These are phyloP conservation scores for Halichoeres trimaculatus DNA, from an alignment of 2,113 vertebrate species.

Conservation along the genomic window DNA sequence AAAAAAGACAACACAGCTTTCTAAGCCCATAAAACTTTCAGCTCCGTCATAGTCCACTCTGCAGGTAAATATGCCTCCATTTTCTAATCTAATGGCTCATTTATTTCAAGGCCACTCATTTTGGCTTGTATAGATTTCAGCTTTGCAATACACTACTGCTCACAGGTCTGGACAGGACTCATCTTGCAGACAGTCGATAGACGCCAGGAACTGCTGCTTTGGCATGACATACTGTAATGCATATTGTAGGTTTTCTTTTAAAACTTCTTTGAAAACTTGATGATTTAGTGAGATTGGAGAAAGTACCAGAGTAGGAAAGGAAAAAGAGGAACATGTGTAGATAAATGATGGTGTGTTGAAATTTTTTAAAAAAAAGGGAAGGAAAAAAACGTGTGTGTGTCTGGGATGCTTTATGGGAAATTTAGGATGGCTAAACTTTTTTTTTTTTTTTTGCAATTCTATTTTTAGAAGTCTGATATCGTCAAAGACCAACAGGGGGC, in stretches of 20 bases:
- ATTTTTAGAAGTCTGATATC: neutral
- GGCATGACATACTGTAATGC: slow-evolving; percentile 17
- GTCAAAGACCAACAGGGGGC: slow-evolving; percentile 51
- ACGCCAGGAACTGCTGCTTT: slow-evolving; percentile 54
- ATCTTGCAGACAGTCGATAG: slow-evolving; percentile 50
- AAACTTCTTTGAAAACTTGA: neutral
- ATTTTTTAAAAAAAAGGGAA: slow-evolving; percentile 6
- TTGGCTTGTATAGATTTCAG: slow-evolving; percentile 70
- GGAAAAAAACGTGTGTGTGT: slow-evolving; percentile 11
- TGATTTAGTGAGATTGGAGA: neutral
- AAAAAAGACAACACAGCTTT: slow-evolving; percentile 48
- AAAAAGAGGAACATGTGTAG: neutral
- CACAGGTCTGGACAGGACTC: slow-evolving; percentile 59
- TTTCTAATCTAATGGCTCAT: slow-evolving; percentile 58
- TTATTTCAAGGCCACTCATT: slow-evolving; percentile 63
- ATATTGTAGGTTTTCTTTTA: slow-evolving; percentile 4
- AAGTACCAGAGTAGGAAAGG: neutral
- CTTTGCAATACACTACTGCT: slow-evolving; percentile 55
- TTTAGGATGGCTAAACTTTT: neutral
- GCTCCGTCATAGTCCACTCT: slow-evolving; percentile 37
- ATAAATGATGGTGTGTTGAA: slow-evolving; percentile 19
- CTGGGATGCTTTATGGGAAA: neutral
- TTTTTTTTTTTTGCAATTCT: slow-evolving; percentile 1
- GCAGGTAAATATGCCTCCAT: slow-evolving; percentile 62
- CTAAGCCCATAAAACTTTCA: slow-evolving; percentile 30